phyloP scores from a whole-genome alignment of 2,797 vertebrate species.

The Salmo trutta region DNA sequence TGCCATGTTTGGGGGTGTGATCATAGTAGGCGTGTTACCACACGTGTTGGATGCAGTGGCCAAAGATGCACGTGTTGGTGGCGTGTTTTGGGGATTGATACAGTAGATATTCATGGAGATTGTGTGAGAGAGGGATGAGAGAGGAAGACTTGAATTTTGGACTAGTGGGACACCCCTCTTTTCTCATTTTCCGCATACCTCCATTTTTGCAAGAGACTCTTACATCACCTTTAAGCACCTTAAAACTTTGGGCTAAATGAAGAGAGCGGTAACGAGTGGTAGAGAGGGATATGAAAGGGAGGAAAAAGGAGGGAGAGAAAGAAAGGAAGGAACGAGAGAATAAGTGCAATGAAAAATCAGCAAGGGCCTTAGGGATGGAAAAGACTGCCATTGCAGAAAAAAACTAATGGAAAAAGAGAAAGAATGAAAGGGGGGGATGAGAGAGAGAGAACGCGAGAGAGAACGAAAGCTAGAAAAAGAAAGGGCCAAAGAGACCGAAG shows the following conservation, averaged over 20 bases:
- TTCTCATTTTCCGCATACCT: not conserved
- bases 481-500: not conserved
- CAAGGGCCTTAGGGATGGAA: not conserved
- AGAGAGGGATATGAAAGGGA: not conserved
- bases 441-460: constrained; percentile 34
- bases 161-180: not conserved
- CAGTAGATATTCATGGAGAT: constrained; percentile 25
- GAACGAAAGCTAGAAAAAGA: not conserved
- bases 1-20: constrained; percentile 13
- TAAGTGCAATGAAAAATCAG: not conserved
- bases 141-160: not conserved
- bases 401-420: not conserved
- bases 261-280: constrained; percentile 2
- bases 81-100: constrained; percentile 30
- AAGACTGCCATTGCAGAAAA: not conserved
- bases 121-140: not conserved
- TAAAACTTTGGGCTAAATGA: not conserved
- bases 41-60: constrained; percentile 18
- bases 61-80: constrained; percentile 28
- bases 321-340: not conserved
- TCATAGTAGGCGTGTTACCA: constrained; percentile 24
- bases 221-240: not conserved
- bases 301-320: not conserved
- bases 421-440: constrained; percentile 2
- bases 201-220: not conserved